Base-by-base conservation (phyloP, 1,140 invertebrate genomes). In the Cheumatopsyche charites region DNA sequence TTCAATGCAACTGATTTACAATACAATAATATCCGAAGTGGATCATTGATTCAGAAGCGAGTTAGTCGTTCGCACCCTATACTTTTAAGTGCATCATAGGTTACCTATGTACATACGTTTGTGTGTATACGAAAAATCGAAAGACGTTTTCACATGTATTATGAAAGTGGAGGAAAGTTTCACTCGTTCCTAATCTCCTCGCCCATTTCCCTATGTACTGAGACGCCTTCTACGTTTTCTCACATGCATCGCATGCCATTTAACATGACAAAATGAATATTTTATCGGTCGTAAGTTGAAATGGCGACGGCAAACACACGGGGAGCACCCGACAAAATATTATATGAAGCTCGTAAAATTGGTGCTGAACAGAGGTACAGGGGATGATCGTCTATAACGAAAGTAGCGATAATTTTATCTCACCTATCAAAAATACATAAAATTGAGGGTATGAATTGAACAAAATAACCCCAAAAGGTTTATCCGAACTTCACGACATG, bases 11-110 rank as follows among this genome's bases (percentile, higher is more conserved):
- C 26, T 66, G 63, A 66, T 66, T 66, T 66, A 66, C n/a, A n/a
- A n/a, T n/a, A n/a, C n/a, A n/a, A n/a, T 66, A 66, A 66, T 66
- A 66, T 66, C 15, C 63, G 21, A 42, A 66, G 41, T 36, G 19
- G 29, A 9, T 36, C 9, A 9, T 9, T 9, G 42, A 63, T 1
- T 66, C 47, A n/a, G 11, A 43, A 0, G 17, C n/a, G 62, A 66
- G 63, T 66, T 66, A 47, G 23, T 43, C 63, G 23, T 21, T 58
- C 21, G 12, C 55, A 23, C 55, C 55, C 55, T 58, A 25, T 58
- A 5, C 21, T 9, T 58, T 36, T 58, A 26, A 9, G n/a, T n/a
- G n/a, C n/a, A n/a, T n/a, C n/a, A n/a, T n/a, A n/a, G n/a, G n/a
- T n/a, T n/a, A n/a, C n/a, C n/a, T n/a, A n/a, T n/a, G n/a, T n/a